These are phyloP conservation scores for Aspidoscelis tigris DNA, from an alignment of 2,113 vertebrate genomes.

Conservation along the genomic window DNA sequence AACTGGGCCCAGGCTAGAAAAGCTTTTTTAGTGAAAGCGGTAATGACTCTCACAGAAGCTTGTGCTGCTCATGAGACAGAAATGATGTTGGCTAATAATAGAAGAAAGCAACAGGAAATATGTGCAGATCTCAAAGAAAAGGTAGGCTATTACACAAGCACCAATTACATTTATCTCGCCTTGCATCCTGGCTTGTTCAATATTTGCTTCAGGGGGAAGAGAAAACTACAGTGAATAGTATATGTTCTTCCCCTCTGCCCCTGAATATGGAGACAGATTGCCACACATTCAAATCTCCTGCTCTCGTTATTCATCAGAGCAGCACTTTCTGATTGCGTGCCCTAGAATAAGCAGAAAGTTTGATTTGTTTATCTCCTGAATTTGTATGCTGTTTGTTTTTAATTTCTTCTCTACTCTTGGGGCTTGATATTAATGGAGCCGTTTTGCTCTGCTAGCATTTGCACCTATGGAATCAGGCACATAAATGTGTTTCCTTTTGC, in stretches of 20 bases:
- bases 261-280: background rate
- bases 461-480: background rate
- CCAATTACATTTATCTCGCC: background rate
- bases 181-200: background rate
- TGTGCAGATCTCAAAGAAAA: conserved; percentile 87
- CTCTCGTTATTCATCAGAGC: background rate
- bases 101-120: conserved; percentile 83
- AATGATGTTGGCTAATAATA: conserved; percentile 72
- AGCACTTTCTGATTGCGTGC: background rate
- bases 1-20: conserved; percentile 77
- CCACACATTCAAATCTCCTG: background rate
- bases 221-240: background rate
- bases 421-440: conserved; percentile 12
- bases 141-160: conserved; percentile 71
- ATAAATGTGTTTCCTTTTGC: conserved; percentile 8
- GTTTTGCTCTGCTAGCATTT: background rate
- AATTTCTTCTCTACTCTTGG: conserved; percentile 13
- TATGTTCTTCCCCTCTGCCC: background rate
- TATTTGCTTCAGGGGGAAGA: background rate
- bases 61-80: conserved; percentile 78
- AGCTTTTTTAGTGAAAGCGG: conserved; percentile 79
- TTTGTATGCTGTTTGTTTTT: conserved; percentile 7
- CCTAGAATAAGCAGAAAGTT: background rate
- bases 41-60: conserved; percentile 79
- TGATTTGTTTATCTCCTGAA: background rate